phyloP scores from a whole-genome alignment of 2,113 vertebrate genomes.

The Carassius auratus region DNA sequence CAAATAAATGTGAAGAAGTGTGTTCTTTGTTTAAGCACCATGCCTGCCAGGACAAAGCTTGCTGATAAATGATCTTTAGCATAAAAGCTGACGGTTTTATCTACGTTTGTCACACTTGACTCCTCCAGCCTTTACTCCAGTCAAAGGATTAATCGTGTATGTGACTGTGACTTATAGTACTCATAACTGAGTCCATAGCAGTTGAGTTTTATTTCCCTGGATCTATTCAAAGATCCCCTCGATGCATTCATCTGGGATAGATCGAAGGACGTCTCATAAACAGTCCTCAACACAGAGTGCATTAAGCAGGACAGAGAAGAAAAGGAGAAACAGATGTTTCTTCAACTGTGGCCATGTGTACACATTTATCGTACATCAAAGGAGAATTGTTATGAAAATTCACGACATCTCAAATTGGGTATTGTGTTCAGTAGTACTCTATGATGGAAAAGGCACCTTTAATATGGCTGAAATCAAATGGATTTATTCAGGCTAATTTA shows the following conservation, averaged over 20 bases:
- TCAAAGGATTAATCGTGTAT: conserved; percentile 46
- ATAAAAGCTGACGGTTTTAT: conserved; percentile 47
- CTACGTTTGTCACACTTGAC: conserved; percentile 37
- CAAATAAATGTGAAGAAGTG: conserved; percentile 39
- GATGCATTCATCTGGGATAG: conserved; percentile 6
- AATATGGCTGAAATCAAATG: too few relatives aligned
- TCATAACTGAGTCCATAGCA: conserved; percentile 6
- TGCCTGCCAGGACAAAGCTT: conserved; percentile 13
- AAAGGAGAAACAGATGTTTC: not conserved
- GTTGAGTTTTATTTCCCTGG: conserved; percentile 1
- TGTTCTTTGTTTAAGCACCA: conserved; percentile 36
- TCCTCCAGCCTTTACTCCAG: conserved; percentile 29
- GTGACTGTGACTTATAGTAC: conserved; percentile 5
- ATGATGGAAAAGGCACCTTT: too few relatives aligned
- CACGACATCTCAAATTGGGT: not conserved
- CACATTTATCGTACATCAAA: not conserved
- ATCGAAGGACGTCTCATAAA: not conserved
- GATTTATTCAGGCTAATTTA: too few relatives aligned
- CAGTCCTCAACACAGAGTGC: not conserved
- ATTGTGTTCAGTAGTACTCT: not conserved
- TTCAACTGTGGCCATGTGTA: conserved; percentile 9
- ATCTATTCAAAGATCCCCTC: conserved; percentile 26
- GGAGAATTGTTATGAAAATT: not conserved
- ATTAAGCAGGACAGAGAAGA: too few relatives aligned
- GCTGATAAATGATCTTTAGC: conserved; percentile 46